Percentiles rank a stretch among this genome's conserved stretches.
Evolutionary conservation across 2,888 invertebrate species (phyloP).

Genomic region (Lissocephala sabroskyi): DNA sequence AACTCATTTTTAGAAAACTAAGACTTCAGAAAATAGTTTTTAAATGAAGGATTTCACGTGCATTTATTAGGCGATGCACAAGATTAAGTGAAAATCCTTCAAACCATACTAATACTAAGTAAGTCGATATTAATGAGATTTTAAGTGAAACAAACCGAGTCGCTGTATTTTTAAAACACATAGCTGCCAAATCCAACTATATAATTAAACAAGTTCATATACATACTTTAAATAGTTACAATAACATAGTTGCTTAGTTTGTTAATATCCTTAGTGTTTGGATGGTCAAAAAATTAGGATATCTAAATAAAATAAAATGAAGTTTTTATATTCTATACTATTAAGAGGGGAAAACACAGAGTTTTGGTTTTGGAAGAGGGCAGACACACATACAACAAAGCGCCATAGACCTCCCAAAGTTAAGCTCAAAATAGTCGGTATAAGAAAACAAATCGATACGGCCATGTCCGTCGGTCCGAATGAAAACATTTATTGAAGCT

Average conservation of each 20-base stretch:
- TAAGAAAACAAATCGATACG: not conserved
- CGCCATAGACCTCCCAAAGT: no score
- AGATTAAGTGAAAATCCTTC: constrained; percentile 23
- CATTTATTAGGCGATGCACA: constrained; percentile 71
- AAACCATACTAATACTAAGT: not conserved
- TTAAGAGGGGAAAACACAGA: no score
- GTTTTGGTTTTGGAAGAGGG: not conserved
- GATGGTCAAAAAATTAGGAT: constrained; percentile 27
- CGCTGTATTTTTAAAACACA: constrained; percentile 57
- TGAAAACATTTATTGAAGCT: no score
- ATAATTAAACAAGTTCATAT: constrained; percentile 33
- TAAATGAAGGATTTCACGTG: constrained; percentile 40
- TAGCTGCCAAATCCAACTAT: constrained; percentile 34
- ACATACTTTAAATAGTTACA: constrained; percentile 23
- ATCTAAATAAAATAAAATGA: constrained; percentile 2
- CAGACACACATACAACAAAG: constrained; percentile 16
- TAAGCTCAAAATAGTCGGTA: constrained; percentile 36
- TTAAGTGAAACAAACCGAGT: no score
- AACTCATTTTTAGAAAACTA: constrained; percentile 4
- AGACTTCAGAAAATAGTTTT: constrained; percentile 17
- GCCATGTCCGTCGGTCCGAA: no score
- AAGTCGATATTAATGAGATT: constrained; percentile 32
- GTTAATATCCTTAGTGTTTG: constrained; percentile 49
- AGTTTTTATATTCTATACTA: no score
- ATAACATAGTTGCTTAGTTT: constrained; percentile 54